These are phyloP conservation scores for Hipposideros larvatus DNA, from an alignment of 2,797 vertebrate genomes.

Conservation along the genomic window DNA sequence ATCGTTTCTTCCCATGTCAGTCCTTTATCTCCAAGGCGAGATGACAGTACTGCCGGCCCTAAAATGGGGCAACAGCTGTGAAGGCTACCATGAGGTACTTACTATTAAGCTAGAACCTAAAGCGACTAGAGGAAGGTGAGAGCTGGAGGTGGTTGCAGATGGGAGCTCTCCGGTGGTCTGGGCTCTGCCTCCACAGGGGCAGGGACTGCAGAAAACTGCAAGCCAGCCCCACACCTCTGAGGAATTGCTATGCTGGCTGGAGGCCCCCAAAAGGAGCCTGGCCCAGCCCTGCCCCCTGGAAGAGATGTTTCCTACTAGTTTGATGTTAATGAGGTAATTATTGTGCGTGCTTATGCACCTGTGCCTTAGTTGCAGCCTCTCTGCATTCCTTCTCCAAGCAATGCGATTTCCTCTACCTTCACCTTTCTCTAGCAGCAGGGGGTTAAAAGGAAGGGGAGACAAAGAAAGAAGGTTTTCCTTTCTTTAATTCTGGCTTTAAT, in stretches of 20 bases:
- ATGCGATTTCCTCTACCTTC: neutral
- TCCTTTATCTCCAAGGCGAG: neutral
- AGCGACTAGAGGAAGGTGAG: neutral
- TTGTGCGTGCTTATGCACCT: neutral
- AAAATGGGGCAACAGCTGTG: neutral
- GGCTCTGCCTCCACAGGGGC: neutral
- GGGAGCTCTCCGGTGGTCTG: fast-evolving
- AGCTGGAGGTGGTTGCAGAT: neutral
- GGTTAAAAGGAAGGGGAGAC: neutral
- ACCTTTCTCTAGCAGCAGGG: neutral
- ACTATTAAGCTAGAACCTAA: neutral
- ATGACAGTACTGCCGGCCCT: neutral
- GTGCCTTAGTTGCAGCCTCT: neutral
- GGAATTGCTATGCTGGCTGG: neutral
- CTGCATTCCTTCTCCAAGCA: neutral
- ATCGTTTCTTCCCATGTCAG: neutral
- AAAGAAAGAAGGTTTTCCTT: neutral
- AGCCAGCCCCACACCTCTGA: neutral
- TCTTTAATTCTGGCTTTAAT: neutral
- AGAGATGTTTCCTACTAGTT: neutral
- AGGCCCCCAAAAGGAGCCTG: neutral
- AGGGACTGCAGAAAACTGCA: neutral
- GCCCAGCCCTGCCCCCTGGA: neutral
- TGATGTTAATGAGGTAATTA: conserved; percentile 46
- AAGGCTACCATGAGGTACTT: neutral